Evolutionary conservation across 1,140 invertebrate species (phyloP).

Genomic region (Meteorus sp.): DNA sequence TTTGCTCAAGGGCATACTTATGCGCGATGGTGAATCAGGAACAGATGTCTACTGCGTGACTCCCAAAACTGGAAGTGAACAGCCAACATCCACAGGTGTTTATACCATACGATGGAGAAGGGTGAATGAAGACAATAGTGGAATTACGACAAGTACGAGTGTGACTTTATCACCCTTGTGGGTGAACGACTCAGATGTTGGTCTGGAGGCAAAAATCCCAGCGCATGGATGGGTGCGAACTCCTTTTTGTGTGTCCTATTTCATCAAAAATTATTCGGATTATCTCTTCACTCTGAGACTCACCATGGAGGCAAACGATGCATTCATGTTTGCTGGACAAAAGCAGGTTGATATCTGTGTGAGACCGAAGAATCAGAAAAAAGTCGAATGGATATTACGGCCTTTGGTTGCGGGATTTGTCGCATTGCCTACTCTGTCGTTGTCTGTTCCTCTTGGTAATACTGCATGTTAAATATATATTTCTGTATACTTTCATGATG

Average conservation of each 20-base stretch:
- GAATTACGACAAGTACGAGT: slow-evolving; percentile 55
- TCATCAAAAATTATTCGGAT: slow-evolving; percentile 72
- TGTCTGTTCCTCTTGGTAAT: slow-evolving; percentile 53
- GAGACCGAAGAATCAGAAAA: slow-evolving; percentile 60
- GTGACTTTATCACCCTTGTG: slow-evolving; percentile 62
- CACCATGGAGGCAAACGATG: slow-evolving; percentile 79
- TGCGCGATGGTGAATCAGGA: slow-evolving; percentile 57
- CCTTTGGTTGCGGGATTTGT: slow-evolving; percentile 66
- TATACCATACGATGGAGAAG: slow-evolving; percentile 78
- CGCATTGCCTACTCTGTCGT: slow-evolving; percentile 61
- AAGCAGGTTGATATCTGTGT: slow-evolving; percentile 72
- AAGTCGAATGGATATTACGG: slow-evolving; percentile 64
- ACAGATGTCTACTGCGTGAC: slow-evolving; percentile 59
- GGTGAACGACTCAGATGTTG: slow-evolving; percentile 71
- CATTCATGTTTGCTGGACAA: slow-evolving; percentile 89
- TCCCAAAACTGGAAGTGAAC: slow-evolving; percentile 59
- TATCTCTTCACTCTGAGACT: slow-evolving; percentile 74
- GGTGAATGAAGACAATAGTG: slow-evolving; percentile 40
- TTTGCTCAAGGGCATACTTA: slow-evolving; percentile 43
- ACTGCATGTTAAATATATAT: slow-evolving; percentile 39
- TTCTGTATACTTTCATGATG: too few relatives aligned
- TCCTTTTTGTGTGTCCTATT: slow-evolving; percentile 71
- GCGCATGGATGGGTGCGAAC: slow-evolving; percentile 74
- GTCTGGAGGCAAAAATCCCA: slow-evolving; percentile 72
- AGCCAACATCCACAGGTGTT: slow-evolving; percentile 66